Base-by-base conservation (phyloP, 2,888 invertebrate genomes). In the Altica lythri region DNA sequence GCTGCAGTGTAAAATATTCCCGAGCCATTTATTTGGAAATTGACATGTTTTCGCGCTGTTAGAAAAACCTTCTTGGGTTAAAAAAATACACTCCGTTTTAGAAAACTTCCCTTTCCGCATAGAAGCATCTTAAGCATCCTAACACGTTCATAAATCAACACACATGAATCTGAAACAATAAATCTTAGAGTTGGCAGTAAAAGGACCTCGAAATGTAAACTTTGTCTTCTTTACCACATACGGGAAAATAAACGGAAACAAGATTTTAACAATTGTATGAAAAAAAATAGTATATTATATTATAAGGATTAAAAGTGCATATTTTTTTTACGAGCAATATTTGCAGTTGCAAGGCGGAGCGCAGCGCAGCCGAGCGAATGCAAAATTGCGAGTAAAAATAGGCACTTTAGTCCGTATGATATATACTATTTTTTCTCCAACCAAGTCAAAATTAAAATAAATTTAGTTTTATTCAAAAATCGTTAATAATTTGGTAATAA, bases 141-240 rank as follows among this genome's bases (percentile, higher is more conserved):
- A 34, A 34, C 34, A 16, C 34, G 12, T 16, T 8, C 34, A 34
- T 34, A 34, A 34, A 34, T 34, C 34, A 34, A 34, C 34, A 34
- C n/a, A n/a, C 16, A 34, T 34, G 34, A 34, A 34, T 34, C 34
- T 34, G 34, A 16, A 8, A 34, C 34, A 6, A 34, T 34, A 34
- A 34, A 34, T 34, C 34, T 34, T 34, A 8, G 16, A 16, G 34
- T 34, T 34, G 14, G 34, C n/a, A 10, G 14, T 34, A 16, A 2
- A 34, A n/a, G n/a, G 34, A 34, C 34, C 16, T 34, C 16, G 13
- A 34, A 34, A 34, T n/a, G 34, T 16, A 34, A 34, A 34, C 34
- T 34, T 16, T 34, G 34, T 34, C 34, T 34, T 9, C 16, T 14
- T 34, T 9, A 8, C 9, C 13, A 16, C 34, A 34, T 3, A 16